Base-by-base conservation (phyloP, 2,888 invertebrate genomes). In the Dicroscelio sp. region DNA sequence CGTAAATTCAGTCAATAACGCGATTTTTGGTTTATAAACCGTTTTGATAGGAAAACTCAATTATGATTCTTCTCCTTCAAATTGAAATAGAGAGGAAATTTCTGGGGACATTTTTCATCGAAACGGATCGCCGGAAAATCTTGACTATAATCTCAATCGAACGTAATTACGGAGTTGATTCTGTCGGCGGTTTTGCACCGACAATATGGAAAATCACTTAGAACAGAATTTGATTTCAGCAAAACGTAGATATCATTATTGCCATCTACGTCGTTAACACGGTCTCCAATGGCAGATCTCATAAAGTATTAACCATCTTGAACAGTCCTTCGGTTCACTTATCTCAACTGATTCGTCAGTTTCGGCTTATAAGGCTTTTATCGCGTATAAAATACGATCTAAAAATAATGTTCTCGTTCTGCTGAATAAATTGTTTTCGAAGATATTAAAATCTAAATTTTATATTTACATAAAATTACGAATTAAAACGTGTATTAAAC, bases 221-320 rank as follows among this genome's bases (percentile, higher is more conserved):
- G 33, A 78, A 63, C 43, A 31, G 48, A 23, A 23, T 38, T 63
- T 63, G 63, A 78, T 78, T 71, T 20, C 27, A 23, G 35, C 67
- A 71, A 73, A 88, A 88, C 63, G 52, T 48, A 25, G 63, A 63
- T 85, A 85, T 89, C 75, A 85, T 63, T 65, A 79, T 73, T 85
- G 75, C 79, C 35, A 83, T 85, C 79, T 67, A 60, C 58, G 80
- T 82, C 80, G 85, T 89, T 82, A 89, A 82, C 82, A 85, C 65
- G 58, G 69, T 89, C 75, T 58, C 76, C 52, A 58, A 76, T 83
- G 78, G 73, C 43, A 25, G 48, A 35, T 69, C 30, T 43, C 48
- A 79, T 86, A 83, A 86, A 83, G 86, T 83, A 90, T 90, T 86
- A 90, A 79, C 76, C 90, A 83, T 90, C 79, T 90, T 86, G 83